phyloP scores from a whole-genome alignment of 2,888 invertebrate genomes.

The Eupithecia insigniata region DNA sequence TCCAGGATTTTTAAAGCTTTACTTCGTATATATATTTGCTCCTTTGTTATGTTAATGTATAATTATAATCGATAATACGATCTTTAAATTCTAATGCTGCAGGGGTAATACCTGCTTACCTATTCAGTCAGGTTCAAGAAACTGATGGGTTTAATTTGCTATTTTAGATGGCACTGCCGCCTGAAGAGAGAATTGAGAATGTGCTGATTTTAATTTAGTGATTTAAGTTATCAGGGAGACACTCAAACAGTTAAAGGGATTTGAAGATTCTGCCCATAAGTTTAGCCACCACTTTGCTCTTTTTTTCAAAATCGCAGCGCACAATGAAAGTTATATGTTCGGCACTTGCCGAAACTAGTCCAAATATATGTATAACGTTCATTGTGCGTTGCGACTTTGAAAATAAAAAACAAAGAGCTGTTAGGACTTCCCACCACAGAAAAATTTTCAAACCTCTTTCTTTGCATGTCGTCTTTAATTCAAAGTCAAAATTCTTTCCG shows the following conservation, averaged over 20 bases:
- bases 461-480: too few species aligned
- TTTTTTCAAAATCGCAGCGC: too few species aligned
- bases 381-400: too few species aligned
- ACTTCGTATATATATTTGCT: neutral
- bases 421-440: too few species aligned
- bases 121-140: neutral
- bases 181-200: neutral
- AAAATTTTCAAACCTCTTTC: too few species aligned
- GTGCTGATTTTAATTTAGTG: neutral
- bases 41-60: neutral
- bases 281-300: too few species aligned
- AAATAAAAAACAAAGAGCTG: too few species aligned
- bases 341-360: too few species aligned
- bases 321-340: too few species aligned
- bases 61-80: neutral
- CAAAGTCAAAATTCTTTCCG: too few species aligned
- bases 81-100: neutral
- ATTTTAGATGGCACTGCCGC: neutral
- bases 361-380: too few species aligned
- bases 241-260: neutral
- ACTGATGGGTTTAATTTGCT: neutral
- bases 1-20: neutral
- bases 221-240: neutral
- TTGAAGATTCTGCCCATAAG: too few species aligned
- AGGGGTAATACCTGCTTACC: neutral